These are phyloP conservation scores for Ophion costatus DNA, from an alignment of 2,888 invertebrate species.

Conservation along the genomic window DNA sequence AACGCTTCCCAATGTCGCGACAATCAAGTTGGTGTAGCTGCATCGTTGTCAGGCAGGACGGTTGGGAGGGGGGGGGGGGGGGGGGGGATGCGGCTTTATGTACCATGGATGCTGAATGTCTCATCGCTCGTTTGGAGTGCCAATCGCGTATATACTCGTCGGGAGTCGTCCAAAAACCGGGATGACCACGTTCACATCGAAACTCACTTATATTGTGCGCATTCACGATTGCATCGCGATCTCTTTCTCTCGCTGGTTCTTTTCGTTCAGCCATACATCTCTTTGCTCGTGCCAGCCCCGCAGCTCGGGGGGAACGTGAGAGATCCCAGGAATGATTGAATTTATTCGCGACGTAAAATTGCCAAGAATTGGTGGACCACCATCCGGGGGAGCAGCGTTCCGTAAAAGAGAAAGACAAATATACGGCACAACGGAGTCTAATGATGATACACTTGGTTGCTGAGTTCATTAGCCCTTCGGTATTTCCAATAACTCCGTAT, in stretches of 20 bases:
- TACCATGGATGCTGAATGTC: slow-evolving; percentile 10
- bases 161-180: slow-evolving; percentile 50
- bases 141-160: slow-evolving; percentile 35
- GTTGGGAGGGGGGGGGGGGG: too few relatives aligned
- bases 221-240: slow-evolving; percentile 31
- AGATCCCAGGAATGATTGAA: slow-evolving; percentile 53
- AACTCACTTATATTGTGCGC: slow-evolving; percentile 33
- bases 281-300: background rate
- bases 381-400: background rate
- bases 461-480: slow-evolving; percentile 52
- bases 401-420: slow-evolving; percentile 34
- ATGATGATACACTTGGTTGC: slow-evolving; percentile 53
- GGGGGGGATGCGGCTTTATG: background rate
- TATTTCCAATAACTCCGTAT: slow-evolving; percentile 10
- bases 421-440: slow-evolving; percentile 2
- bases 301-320: slow-evolving; percentile 7
- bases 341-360: slow-evolving; percentile 47
- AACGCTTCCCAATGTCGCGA: slow-evolving; percentile 42
- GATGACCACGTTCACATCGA: slow-evolving; percentile 17
- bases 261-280: background rate
- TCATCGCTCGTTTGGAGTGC: slow-evolving; percentile 39
- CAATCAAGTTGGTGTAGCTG: slow-evolving; percentile 46
- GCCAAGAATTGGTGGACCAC: slow-evolving; percentile 7
- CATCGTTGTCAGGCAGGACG: slow-evolving; percentile 8
- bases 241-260: slow-evolving; percentile 4